These are phyloP conservation scores for Cheilinus undulatus DNA, from an alignment of 2,113 vertebrate species.

Conservation along the genomic window DNA sequence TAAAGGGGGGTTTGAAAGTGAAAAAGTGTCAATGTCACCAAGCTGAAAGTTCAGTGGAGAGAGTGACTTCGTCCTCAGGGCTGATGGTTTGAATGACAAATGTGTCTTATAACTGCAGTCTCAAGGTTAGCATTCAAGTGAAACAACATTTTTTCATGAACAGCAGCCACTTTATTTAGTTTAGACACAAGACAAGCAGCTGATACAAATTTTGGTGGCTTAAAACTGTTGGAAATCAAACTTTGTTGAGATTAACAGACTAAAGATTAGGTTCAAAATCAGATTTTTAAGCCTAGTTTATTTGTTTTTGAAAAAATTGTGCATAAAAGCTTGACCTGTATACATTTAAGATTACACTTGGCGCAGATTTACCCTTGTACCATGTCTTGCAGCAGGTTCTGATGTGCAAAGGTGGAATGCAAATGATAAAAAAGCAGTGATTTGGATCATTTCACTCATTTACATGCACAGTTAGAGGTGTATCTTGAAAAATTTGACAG, in stretches of 20 bases:
- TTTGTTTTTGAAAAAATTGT: no score
- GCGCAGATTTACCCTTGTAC: no score
- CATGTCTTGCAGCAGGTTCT: no score
- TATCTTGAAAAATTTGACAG: no score
- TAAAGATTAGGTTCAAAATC: no score
- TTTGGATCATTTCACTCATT: no score
- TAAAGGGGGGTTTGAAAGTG: constrained; percentile 24
- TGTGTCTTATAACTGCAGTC: constrained; percentile 38
- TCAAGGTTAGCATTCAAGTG: constrained; percentile 43
- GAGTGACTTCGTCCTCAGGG: constrained; percentile 9
- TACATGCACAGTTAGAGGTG: no score
- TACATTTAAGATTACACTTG: no score
- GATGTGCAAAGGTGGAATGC: no score
- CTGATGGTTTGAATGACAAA: constrained; percentile 31
- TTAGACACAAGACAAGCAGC: constrained; percentile 18
- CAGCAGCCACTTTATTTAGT: constrained; percentile 12
- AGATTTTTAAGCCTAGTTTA: no score
- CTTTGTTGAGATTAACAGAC: neutral
- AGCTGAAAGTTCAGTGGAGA: constrained; percentile 20
- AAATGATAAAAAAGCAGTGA: no score
- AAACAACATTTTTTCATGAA: constrained; percentile 10
- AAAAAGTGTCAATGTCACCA: constrained; percentile 44
- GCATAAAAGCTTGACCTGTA: no score
- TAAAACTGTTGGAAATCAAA: neutral
- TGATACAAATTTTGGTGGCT: neutral